A percentile compares a stretch with the other conserved stretches of the same genome.
Evolutionary conservation across 1,140 invertebrate genomes (phyloP).

Genomic region (Dysdera silvatica): DNA sequence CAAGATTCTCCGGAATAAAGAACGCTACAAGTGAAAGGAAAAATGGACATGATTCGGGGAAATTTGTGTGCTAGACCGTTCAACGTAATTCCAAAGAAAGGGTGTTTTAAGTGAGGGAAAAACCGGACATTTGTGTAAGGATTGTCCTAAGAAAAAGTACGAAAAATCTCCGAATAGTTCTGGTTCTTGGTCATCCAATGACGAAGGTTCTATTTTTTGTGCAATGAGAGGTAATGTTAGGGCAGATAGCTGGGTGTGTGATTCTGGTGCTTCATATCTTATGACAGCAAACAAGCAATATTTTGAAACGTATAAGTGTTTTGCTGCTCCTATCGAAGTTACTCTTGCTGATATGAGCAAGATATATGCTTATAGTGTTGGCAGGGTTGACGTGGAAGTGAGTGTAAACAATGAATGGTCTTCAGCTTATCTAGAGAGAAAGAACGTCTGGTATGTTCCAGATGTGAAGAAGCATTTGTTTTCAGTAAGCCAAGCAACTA

Average conservation of each 20-base stretch:
- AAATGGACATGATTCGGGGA: not conserved
- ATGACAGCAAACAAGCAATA: not conserved
- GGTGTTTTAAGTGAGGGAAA: not conserved
- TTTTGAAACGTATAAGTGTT: not conserved
- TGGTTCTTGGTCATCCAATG: not conserved
- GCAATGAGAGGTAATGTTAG: too few relatives aligned
- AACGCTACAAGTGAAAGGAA: too few relatives aligned
- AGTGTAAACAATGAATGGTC: too few relatives aligned
- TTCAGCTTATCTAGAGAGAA: not conserved
- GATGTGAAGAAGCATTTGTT: not conserved
- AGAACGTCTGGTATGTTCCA: conserved; percentile 2
- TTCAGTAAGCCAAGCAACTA: not conserved
- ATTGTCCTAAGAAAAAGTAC: not conserved
- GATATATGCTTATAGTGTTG: not conserved
- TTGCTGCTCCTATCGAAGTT: not conserved
- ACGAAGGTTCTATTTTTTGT: too few relatives aligned
- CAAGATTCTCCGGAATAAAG: not conserved
- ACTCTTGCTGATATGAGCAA: not conserved
- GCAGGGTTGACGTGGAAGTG: not conserved
- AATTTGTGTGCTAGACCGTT: not conserved
- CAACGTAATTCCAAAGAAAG: not conserved
- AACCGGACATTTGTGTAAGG: not conserved
- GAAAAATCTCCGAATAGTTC: not conserved
- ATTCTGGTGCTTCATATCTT: not conserved
- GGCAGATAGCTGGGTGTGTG: not conserved